Conservation (phyloP, 2,113 vertebrate genomes). For the Callithrix jacchus region DNA sequence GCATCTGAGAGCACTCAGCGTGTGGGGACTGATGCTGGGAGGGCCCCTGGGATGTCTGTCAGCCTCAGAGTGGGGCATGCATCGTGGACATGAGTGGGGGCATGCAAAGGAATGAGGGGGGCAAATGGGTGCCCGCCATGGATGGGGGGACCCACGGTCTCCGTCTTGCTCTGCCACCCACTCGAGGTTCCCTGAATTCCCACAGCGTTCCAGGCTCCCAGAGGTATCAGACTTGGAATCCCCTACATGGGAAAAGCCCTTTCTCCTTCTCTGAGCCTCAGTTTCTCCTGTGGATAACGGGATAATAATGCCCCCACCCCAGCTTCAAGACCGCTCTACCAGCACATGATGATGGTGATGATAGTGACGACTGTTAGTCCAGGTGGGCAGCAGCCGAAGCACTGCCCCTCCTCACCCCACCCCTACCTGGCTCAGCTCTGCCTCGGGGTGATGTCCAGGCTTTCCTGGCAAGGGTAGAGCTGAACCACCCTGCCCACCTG, state of each 20-base stretch:
- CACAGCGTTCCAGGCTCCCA: not conserved
- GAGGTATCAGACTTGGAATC: not conserved
- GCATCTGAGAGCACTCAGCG: too few species aligned
- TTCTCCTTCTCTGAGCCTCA: not conserved
- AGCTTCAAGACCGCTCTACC: not conserved
- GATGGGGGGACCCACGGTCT: not conserved
- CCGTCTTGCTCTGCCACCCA: not conserved
- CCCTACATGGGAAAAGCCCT: not conserved
- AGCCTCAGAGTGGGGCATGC: not conserved
- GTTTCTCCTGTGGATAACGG: not conserved
- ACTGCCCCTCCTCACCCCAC: not conserved
- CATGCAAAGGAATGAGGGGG: not conserved
- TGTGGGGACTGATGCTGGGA: not conserved
- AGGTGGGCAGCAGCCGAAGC: not conserved
- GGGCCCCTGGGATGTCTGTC: not conserved
- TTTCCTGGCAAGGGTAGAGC: not conserved
- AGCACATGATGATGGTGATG: not conserved
- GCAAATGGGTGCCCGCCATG: not conserved
- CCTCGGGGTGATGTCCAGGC: not conserved
- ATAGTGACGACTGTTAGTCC: not conserved
- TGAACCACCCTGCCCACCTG: not conserved
- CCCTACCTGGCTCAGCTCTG: not conserved
- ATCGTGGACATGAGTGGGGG: not conserved
- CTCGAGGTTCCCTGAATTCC: not conserved
- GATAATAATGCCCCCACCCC: not conserved